These are phyloP conservation scores for Coleophora deauratella DNA, from an alignment of 2,888 invertebrate species.

Conservation along the genomic window DNA sequence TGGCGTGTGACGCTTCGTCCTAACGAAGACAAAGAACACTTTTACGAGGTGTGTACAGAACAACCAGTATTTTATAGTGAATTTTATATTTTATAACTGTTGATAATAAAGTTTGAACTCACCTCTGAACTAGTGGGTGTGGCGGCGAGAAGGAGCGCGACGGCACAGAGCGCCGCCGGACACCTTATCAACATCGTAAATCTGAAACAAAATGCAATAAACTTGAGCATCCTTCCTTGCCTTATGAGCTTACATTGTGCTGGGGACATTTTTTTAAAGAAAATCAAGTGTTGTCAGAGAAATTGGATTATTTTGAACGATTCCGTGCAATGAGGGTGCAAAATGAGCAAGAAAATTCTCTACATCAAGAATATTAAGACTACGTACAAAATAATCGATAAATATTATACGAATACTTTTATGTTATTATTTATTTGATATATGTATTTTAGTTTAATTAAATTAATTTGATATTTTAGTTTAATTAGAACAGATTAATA, in stretches of 20 bases:
- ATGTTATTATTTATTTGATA: too few relatives aligned
- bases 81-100: neutral
- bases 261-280: neutral
- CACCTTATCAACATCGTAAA: slow-evolving; percentile 82
- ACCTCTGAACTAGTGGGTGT: slow-evolving; percentile 77
- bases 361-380: too few relatives aligned
- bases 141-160: slow-evolving; percentile 74
- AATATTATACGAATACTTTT: too few relatives aligned
- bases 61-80: neutral
- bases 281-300: neutral
- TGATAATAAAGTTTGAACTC: slow-evolving; percentile 28
- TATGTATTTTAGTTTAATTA: too few relatives aligned
- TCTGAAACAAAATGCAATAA: slow-evolving; percentile 73
- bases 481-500: neutral
- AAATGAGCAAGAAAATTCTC: too few relatives aligned
- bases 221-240: slow-evolving; percentile 17
- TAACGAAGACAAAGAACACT: neutral
- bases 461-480: neutral
- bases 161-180: slow-evolving; percentile 81
- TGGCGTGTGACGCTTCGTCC: neutral
- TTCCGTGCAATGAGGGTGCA: neutral
- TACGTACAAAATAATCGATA: too few relatives aligned
- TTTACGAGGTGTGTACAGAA: neutral
- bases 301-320: neutral
- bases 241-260: neutral